Conservation (phyloP, 2,888 invertebrate genomes). For the Aporophyla lueneburgensis region DNA sequence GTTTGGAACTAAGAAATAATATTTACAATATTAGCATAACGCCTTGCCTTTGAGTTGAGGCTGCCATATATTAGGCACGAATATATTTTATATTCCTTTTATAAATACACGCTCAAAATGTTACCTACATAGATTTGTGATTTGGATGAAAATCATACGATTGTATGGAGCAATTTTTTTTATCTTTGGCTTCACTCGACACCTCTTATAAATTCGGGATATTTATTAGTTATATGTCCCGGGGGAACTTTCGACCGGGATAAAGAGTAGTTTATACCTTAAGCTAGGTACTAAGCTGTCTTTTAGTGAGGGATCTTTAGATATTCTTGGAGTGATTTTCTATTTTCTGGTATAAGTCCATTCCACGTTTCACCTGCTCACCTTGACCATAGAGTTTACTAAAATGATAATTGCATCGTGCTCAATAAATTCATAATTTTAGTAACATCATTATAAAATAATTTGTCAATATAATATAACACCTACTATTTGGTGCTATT, state of each 20-base stretch:
- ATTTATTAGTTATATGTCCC: constrained; percentile 64
- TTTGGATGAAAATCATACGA: constrained; percentile 44
- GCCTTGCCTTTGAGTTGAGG: constrained; percentile 38
- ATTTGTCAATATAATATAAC: background rate
- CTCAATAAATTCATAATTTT: constrained; percentile 2
- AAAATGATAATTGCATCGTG: constrained; percentile 7
- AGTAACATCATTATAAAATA: background rate
- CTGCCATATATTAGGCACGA: constrained; percentile 42
- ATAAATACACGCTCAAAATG: constrained; percentile 32
- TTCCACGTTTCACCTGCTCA: background rate
- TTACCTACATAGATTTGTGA: constrained; percentile 40
- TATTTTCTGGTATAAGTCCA: background rate
- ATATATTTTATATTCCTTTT: constrained; percentile 47
- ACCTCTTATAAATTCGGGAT: constrained; percentile 63
- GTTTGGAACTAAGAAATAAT: constrained; percentile 62
- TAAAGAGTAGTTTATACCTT: constrained; percentile 64
- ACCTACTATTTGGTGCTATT: background rate
- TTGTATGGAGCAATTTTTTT: constrained; percentile 58
- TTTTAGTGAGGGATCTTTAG: constrained; percentile 48
- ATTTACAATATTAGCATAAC: constrained; percentile 65
- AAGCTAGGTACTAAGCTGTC: constrained; percentile 58
- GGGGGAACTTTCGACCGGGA: constrained; percentile 56
- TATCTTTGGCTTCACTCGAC: constrained; percentile 48
- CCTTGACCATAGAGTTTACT: background rate
- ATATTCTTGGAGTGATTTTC: constrained; percentile 28